Evolutionary conservation across 2,888 invertebrate genomes (phyloP).

Genomic region (Eupithecia subumbrata): DNA sequence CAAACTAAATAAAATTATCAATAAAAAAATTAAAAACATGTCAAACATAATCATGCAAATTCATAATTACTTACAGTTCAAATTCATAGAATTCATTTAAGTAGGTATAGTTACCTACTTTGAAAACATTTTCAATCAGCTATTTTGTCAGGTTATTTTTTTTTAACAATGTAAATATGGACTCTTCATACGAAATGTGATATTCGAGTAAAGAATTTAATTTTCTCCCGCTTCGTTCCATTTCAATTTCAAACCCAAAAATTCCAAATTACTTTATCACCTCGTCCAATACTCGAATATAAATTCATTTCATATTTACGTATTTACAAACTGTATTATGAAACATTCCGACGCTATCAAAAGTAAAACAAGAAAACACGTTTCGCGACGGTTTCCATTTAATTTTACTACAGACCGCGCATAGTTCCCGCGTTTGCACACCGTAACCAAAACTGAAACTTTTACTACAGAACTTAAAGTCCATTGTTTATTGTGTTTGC

Average conservation of each 20-base stretch:
- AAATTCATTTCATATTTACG: neutral
- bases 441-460: slow-evolving; percentile 37
- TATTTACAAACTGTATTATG: slow-evolving; percentile 5
- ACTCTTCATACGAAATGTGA: neutral
- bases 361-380: slow-evolving; percentile 22
- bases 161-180: too few species aligned
- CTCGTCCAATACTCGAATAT: neutral
- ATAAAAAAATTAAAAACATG: too few species aligned
- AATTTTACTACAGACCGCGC: slow-evolving; percentile 33
- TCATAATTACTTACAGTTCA: too few species aligned
- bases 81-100: too few species aligned
- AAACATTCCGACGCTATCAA: slow-evolving; percentile 24
- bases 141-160: too few species aligned
- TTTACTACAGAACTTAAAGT: slow-evolving; percentile 38
- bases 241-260: neutral
- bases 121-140: too few species aligned
- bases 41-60: too few species aligned
- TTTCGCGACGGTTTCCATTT: slow-evolving; percentile 27
- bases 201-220: neutral
- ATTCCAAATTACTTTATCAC: neutral
- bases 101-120: too few species aligned
- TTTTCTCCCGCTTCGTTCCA: neutral
- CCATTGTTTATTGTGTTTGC: slow-evolving; percentile 43
- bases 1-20: too few species aligned
- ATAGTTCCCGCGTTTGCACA: slow-evolving; percentile 35